Evolutionary conservation across 2,888 invertebrate genomes (phyloP), one percentile per base, ranked within the genome.

Genomic region (Tuberolachnus salignus): DNA sequence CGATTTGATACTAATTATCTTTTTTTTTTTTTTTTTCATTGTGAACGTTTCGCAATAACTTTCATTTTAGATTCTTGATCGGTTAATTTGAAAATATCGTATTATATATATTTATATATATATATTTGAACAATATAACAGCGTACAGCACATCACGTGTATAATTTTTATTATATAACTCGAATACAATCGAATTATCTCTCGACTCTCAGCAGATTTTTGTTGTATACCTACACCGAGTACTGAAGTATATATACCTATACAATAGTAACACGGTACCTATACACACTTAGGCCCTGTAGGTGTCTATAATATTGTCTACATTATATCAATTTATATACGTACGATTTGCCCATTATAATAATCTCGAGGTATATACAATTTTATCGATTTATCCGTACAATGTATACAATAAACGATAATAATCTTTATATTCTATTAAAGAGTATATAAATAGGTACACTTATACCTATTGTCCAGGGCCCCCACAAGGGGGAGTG

Each of bases 41-140:
- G 73, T 73, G 21, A 1, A 6, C 21, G 73, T 73, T 73, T 73
- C 73, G 73, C 51, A 73, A 73, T 73, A 73, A 73, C 73, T 73
- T 73, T 73, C 73, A 53, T 73, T 73, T 73, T 53, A 63, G 51
- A 73, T 73, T 73, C 63, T 21, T 51, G 51, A 73, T 63, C 63
- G 73, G 51, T 63, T 63, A 73, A 73, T 73, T 73, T 63, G 51
- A 73, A 73, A 73, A 63, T 63, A 73, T 73, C 63, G 21, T 53
- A 73, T 64, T 51, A 51, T 51, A 51, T 51, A 51, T 51, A 51
- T 16, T 51, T 8, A 49, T 49, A 51, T 51, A 51, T 34, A 6
- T 34, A 34, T 34, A 34, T 34, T 59, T 44, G 21, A 70, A 70
- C 70, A 70, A 71, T 63, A 63, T 53, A 73, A 63, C 21, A 51